Evolutionary conservation across 2,797 vertebrate species (phyloP), one percentile per base, ranked within the genome.

Genomic region (Lepidocolaptes lacrymiger): DNA sequence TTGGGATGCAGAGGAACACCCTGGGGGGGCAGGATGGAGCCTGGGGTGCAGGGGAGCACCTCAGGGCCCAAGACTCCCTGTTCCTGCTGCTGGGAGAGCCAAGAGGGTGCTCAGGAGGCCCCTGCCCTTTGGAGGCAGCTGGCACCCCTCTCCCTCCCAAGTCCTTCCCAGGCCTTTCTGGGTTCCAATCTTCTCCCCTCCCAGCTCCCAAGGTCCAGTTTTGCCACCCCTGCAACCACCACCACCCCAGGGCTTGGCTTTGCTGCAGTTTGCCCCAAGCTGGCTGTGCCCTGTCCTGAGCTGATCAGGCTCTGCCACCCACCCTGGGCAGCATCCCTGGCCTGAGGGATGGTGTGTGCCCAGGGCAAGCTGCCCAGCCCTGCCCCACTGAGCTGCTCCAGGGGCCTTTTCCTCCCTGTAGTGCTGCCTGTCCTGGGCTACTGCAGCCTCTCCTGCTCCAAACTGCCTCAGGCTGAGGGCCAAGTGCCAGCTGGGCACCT

Each of bases 191-290:
- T 7, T 19, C 9, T 39, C 49, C 64, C 34, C 54, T n/a, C 77
- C 55, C 89, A 62, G 27, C 41, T 69, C 34, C 34, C 55, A 61
- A 43, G 27, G 22, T 32, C 63, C 30, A 20, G 51, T 41, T 80
- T 80, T 6, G 5, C 39, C 3, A 0, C 28, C 20, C 36, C 34
- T 34, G 43, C 52, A 73, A 5, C 3, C 5, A 1, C n/a, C 0
- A 6, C 79, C 68, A 21, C 44, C 44, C 46, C 67, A 61, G 59
- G 67, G 59, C 34, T 49, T 5, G 2, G 69, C 85, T 85, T 78
- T 76, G 68, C 55, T 41, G 59, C 28, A 37, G 49, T 63, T 77
- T 4, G 4, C 36, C 59, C 2, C 1, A 36, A 59, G 63, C 28
- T n/a, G 49, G 22, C 51, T 54, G 66, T 2, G 1, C 73, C 73